Conservation (phyloP, 2,113 vertebrate species). For the Chamaea fasciata region DNA sequence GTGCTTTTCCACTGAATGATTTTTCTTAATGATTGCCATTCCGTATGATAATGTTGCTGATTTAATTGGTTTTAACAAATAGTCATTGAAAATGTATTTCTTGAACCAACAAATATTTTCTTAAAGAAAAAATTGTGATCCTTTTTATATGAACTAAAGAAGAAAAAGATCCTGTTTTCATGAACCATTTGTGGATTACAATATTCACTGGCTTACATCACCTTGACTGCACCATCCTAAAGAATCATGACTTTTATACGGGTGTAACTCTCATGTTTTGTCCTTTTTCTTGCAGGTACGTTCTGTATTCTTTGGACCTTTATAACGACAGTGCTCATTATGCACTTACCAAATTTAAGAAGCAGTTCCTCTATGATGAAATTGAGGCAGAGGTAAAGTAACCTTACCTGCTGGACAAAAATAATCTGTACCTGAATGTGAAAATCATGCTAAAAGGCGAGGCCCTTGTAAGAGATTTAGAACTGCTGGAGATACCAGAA, state of each 20-base stretch:
- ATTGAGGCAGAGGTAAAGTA: constrained; percentile 86
- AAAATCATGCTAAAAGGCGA: not conserved
- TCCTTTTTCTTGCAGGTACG: constrained; percentile 72
- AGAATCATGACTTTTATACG: not conserved
- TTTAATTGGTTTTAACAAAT: not conserved
- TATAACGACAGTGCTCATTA: constrained; percentile 91
- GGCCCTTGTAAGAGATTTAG: not conserved
- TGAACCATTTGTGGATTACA: not conserved
- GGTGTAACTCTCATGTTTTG: not conserved
- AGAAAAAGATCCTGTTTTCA: not conserved
- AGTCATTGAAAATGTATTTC: not conserved
- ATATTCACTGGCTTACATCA: not conserved
- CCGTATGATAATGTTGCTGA: not conserved
- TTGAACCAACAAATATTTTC: not conserved
- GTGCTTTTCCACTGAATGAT: not conserved
- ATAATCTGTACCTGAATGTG: not conserved
- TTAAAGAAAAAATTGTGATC: not conserved
- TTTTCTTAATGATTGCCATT: not conserved
- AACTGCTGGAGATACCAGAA: not conserved
- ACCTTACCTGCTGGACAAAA: not conserved
- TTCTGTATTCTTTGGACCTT: constrained; percentile 86
- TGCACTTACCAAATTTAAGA: constrained; percentile 88
- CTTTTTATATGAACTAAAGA: not conserved
- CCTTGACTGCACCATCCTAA: not conserved
- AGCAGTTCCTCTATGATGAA: constrained; percentile 90